phyloP scores from a whole-genome alignment of 1,140 invertebrate species.

The Bombus waltoni region DNA sequence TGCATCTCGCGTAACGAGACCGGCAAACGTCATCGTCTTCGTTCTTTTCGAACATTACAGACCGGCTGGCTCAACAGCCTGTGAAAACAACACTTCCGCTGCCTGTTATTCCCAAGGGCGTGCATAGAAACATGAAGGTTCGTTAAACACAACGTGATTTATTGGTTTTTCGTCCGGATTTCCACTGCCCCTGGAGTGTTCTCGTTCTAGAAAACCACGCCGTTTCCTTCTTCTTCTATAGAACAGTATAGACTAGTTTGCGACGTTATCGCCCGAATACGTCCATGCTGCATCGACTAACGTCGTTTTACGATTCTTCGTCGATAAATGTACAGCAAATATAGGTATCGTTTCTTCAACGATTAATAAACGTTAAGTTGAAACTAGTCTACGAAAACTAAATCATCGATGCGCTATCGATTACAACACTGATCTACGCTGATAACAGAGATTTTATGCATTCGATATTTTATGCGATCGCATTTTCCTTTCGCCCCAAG shows the following conservation, averaged over 20 bases:
- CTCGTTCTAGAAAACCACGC: slow-evolving; percentile 58
- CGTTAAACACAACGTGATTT: slow-evolving; percentile 68
- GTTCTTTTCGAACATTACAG: slow-evolving; percentile 30
- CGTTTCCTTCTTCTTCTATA: slow-evolving; percentile 27
- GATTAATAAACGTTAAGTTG: too few relatives aligned
- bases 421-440: too few relatives aligned
- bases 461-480: too few relatives aligned
- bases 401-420: too few relatives aligned
- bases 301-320: neutral
- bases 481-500: too few relatives aligned
- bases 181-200: slow-evolving; percentile 56
- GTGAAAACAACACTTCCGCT: slow-evolving; percentile 42
- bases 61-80: neutral
- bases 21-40: slow-evolving; percentile 28
- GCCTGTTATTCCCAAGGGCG: slow-evolving; percentile 57
- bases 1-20: slow-evolving; percentile 28
- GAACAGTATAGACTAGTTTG: slow-evolving; percentile 15
- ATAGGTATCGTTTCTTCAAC: too few relatives aligned
- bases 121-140: slow-evolving; percentile 65
- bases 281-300: neutral
- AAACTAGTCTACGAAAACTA: too few relatives aligned
- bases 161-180: slow-evolving; percentile 64
- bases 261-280: neutral
- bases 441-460: too few relatives aligned
- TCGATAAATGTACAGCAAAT: neutral